Percentiles rank a stretch among this genome's conserved stretches.
Evolutionary conservation across 1,140 invertebrate species (phyloP).

Genomic region (Drosophila takahashii): DNA sequence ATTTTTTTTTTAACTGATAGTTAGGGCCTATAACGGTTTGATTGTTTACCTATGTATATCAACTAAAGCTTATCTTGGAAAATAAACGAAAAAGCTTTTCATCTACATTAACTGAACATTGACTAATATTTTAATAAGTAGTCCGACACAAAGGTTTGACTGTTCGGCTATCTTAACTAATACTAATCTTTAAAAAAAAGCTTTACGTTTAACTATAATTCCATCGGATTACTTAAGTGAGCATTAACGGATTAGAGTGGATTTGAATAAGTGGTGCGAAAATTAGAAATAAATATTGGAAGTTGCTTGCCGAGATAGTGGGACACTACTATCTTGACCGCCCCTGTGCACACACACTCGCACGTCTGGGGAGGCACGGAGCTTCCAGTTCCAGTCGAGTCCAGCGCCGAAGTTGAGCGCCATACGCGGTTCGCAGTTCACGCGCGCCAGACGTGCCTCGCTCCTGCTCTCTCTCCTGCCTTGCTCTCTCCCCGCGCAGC

Average conservation of each 20-base stretch:
- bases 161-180: not conserved
- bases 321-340: slow-evolving; percentile 16
- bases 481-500: slow-evolving; percentile 19
- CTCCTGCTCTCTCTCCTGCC: slow-evolving; percentile 13
- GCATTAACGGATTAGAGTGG: not conserved
- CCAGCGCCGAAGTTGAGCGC: slow-evolving; percentile 44
- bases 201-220: too few species aligned
- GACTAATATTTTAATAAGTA: too few species aligned
- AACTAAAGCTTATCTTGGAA: too few species aligned
- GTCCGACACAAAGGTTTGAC: not conserved
- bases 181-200: not conserved
- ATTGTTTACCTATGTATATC: too few species aligned
- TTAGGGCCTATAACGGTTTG: too few species aligned
- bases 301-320: not conserved
- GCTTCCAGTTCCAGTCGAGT: slow-evolving; percentile 28
- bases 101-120: too few species aligned
- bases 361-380: slow-evolving; percentile 21
- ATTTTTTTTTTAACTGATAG: too few species aligned
- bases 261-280: not conserved
- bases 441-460: slow-evolving; percentile 60
- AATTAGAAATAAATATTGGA: not conserved
- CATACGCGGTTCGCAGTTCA: slow-evolving; percentile 69
- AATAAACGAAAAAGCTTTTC: too few species aligned
- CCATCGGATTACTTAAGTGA: not conserved
- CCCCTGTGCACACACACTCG: slow-evolving; percentile 2